These are phyloP conservation scores for Propithecus coquereli DNA, from an alignment of 2,113 vertebrate species.

Conservation along the genomic window DNA sequence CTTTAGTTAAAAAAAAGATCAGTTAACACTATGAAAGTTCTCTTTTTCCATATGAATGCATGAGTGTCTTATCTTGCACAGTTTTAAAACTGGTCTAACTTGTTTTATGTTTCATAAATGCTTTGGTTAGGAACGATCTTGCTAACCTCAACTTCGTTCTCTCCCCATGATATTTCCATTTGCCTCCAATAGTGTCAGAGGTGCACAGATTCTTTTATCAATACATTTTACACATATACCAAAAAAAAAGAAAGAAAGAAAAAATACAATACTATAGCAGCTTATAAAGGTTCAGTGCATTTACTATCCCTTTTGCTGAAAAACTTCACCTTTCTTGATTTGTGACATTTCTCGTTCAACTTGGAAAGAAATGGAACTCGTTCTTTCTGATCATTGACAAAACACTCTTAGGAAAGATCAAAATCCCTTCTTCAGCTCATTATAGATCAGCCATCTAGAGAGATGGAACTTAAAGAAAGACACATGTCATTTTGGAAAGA, in stretches of 20 bases:
- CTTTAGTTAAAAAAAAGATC: neutral
- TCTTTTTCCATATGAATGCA: neutral
- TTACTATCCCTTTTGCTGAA: constrained; percentile 21
- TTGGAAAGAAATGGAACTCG: constrained; percentile 32
- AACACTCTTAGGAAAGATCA: constrained; percentile 54
- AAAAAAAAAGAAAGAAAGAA: neutral
- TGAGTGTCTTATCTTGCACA: neutral
- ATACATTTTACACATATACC: constrained; percentile 14
- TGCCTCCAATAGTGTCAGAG: constrained; percentile 10
- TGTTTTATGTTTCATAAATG: constrained; percentile 38
- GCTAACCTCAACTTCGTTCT: constrained; percentile 19
- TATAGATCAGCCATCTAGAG: constrained; percentile 40
- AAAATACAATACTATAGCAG: neutral
- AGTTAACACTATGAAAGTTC: neutral
- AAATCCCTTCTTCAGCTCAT: constrained; percentile 44
- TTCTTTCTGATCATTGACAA: constrained; percentile 63
- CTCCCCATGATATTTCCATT: constrained; percentile 41
- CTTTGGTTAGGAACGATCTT: neutral
- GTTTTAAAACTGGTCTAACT: neutral
- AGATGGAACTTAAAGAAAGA: neutral
- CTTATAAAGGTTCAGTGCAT: constrained; percentile 32
- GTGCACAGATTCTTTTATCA: constrained; percentile 37
- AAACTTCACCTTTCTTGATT: constrained; percentile 46
- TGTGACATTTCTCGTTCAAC: constrained; percentile 51
- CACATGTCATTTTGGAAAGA: neutral